Percentiles rank a stretch among this genome's conserved stretches.
Evolutionary conservation across 2,797 vertebrate species (phyloP).

Genomic region (Rhynchotus rufescens): DNA sequence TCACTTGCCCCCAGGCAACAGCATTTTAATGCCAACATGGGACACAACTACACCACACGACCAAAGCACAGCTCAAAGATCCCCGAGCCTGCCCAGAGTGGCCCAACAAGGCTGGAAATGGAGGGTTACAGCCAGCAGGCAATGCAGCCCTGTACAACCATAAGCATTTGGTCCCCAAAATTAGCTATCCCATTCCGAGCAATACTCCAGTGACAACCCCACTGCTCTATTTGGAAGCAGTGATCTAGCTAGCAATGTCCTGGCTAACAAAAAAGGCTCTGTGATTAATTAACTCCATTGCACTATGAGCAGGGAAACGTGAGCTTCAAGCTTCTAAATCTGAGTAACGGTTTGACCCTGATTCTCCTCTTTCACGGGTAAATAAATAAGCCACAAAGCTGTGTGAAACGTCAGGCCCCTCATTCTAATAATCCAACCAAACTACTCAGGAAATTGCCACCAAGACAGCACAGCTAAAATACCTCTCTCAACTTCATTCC

Average conservation of each 20-base stretch:
- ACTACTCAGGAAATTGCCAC: neutral
- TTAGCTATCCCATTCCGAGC: neutral
- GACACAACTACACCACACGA: neutral
- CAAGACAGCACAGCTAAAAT: neutral
- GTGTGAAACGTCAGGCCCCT: neutral
- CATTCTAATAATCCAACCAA: neutral
- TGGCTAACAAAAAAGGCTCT: neutral
- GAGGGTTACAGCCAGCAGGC: neutral
- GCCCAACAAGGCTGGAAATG: too few species aligned
- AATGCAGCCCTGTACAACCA: neutral
- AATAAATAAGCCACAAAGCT: constrained; percentile 9
- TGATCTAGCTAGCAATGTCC: neutral
- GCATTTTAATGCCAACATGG: neutral
- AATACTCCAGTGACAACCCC: neutral
- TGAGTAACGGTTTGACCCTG: neutral
- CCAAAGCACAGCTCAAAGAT: neutral
- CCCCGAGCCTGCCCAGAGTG: neutral
- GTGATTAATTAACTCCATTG: too few species aligned
- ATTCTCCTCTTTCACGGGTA: neutral
- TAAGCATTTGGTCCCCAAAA: neutral
- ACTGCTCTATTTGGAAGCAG: neutral
- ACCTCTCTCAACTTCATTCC: neutral
- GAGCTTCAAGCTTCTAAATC: neutral
- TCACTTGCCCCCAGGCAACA: neutral
- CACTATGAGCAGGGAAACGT: neutral